Evolutionary conservation across 2,888 invertebrate genomes (phyloP), one percentile per base, ranked within the genome.

Genomic region (Cephus runcator): DNA sequence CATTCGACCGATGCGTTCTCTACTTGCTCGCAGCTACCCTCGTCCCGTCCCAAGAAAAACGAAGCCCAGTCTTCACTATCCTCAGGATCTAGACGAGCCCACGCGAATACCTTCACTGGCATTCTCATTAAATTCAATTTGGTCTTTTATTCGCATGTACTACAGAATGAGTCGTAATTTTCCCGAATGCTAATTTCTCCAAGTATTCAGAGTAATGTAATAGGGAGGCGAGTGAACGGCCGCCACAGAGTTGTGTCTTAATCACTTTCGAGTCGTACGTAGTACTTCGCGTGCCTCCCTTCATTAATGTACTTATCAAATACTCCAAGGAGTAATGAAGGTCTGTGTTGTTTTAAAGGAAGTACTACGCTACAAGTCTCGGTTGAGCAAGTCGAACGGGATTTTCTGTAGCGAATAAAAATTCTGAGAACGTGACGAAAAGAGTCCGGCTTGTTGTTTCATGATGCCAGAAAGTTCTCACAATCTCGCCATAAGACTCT

Each of bases 1-100:
- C 56, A 30, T 77, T 77, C 77, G 34, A 36, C 34, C 75, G 76
- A 69, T 73, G 35, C 76, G 56, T 69, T 35, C 30, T 56, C 69
- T 34, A 73, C 34, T 36, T 36, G 12, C 12, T 4, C 36, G 4
- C 12, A 36, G 36, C 36, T 12, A 12, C 12, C 12, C 36, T 15
- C 0, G 23, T 56, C 40, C 9, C 40, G 40, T 23, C 40, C 23
- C 23, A 6, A 34, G 11, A 34, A 11, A 11, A 1, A 34, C 1
- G 34, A 34, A 34, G 40, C 6, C 6, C 15, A 1, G 23, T 23
- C 23, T 40, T 40, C 40, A 4, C 15, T 6, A 1, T 4, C 40
- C 40, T 40, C 40, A 4, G 12, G 40, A 15, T 40, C 6, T 40
- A 15, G 40, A 40, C 40, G 1, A 40, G 40, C 40, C 40, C 15